Base-by-base conservation (phyloP, 2,888 invertebrate species). In the Yponomeuta malinellus region DNA sequence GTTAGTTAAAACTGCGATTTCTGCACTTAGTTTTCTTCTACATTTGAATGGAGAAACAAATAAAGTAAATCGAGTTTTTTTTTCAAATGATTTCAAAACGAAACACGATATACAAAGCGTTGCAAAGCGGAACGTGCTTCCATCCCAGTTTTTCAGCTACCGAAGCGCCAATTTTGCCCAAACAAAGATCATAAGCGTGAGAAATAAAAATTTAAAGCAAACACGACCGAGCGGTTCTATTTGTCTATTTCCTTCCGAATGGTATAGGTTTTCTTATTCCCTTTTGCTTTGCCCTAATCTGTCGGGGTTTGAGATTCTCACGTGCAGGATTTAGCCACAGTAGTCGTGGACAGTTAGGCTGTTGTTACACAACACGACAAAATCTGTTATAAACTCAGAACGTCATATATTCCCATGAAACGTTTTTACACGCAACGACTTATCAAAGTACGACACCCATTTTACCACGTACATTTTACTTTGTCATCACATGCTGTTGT, bases 201-300 rank as follows among this genome's bases (percentile, higher is more conserved):
- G 52, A 59, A 59, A 59, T 59, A 90, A 90, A 91, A 90, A 89
- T 88, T 85, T 83, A 85, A 84, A 75, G 84, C 84, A 91, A 91
- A 91, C 88, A 91, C 82, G 77, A 29, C 80, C 79, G 78, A 43
- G 8, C 43, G 77, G 79, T 78, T 77, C 82, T 91, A 90, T 91
- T 91, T 90, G 88, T 59, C 86, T 73, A 75, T 83, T 83, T 84
- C 86, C 87, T 87, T 87, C 81, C 81, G 83, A 79, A 76, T 81
- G 81, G 76, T 52, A 15, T 10, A 52, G 80, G 80, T 83, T 69
- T 84, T 86, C 88, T 89, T 86, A 82, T 83, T 87, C 86, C 86
- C 89, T 87, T 87, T 87, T 85, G 84, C 79, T 75, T 79, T 75
- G 75, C 75, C 80, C 82, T 91, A 91, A 91, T 90, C 91, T 90